These are phyloP conservation scores for Trichogramma pretiosum DNA, from an alignment of 1,140 invertebrate genomes.

Conservation along the genomic window DNA sequence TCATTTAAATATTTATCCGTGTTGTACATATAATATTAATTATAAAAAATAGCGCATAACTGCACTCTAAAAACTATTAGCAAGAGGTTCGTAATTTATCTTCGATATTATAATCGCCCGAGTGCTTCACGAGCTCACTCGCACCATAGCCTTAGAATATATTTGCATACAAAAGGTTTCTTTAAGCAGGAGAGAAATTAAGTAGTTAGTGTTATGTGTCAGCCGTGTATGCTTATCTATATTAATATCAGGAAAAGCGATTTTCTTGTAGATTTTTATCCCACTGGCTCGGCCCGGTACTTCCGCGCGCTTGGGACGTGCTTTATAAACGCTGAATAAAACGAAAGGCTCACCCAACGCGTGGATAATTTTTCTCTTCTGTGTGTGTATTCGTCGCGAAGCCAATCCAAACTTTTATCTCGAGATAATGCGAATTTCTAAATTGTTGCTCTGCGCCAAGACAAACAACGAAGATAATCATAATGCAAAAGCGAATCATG, in stretches of 20 bases:
- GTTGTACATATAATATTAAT: too few relatives aligned
- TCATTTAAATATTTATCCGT: too few relatives aligned
- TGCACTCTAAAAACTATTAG: too few relatives aligned
- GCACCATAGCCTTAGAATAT: too few relatives aligned
- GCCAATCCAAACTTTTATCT: conserved; percentile 14
- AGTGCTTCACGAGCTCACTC: background rate
- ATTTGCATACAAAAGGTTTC: conserved; percentile 18
- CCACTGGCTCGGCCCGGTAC: too few relatives aligned
- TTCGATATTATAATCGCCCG: conserved; percentile 5
- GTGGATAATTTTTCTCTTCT: conserved; percentile 7
- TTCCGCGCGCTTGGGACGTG: background rate
- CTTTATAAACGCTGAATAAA: conserved; percentile 7
- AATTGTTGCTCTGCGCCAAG: conserved; percentile 14
- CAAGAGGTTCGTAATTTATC: background rate
- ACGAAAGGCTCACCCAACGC: background rate
- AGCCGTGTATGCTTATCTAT: conserved; percentile 10
- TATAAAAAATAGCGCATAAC: too few relatives aligned
- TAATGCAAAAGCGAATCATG: too few relatives aligned
- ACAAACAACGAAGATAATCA: conserved; percentile 10
- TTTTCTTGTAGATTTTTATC: conserved; percentile 14
- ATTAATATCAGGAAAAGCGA: conserved; percentile 15
- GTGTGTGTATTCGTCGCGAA: background rate
- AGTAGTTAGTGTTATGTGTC: conserved; percentile 12
- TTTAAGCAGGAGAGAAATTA: conserved; percentile 7
- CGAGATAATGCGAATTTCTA: conserved; percentile 7